Evolutionary conservation across 1,140 invertebrate species (phyloP).

Genomic region (Eupristina koningsbergeri): DNA sequence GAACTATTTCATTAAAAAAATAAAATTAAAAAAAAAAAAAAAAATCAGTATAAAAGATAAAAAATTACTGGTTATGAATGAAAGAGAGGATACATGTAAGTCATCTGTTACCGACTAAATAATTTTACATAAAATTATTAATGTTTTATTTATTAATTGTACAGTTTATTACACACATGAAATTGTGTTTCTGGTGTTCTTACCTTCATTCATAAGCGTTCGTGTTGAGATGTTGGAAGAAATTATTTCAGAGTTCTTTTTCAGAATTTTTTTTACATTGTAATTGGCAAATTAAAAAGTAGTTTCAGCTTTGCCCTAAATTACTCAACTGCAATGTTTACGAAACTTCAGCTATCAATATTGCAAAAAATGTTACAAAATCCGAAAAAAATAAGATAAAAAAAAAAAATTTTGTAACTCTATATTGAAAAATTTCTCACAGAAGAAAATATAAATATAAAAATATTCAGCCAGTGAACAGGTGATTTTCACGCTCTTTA

Average conservation of each 20-base stretch:
- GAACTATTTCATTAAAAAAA: neutral
- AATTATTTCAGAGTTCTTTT: constrained; percentile 1
- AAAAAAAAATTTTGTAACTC: neutral
- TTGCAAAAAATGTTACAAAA: neutral
- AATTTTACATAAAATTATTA: constrained; percentile 46
- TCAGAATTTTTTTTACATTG: neutral
- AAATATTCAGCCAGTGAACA: constrained; percentile 52
- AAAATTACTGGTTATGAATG: constrained; percentile 11
- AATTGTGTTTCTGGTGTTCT: constrained; percentile 21
- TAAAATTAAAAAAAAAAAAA: constrained; percentile 28
- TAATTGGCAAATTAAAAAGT: neutral
- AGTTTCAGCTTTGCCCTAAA: neutral
- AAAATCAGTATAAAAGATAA: constrained; percentile 10
- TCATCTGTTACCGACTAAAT: constrained; percentile 52
- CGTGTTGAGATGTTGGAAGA: constrained; percentile 18
- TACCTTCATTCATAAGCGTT: constrained; percentile 47
- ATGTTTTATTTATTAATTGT: constrained; percentile 42
- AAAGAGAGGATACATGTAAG: constrained; percentile 45
- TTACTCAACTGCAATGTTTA: neutral
- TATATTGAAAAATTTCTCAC: too few species aligned
- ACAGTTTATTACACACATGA: constrained; percentile 18
- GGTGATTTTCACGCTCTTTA: constrained; percentile 46
- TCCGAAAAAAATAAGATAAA: neutral
- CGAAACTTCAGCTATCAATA: neutral
- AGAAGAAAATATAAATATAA: neutral